Evolutionary conservation across 2,888 invertebrate species (phyloP).

Genomic region (Xestia ashworthii): DNA sequence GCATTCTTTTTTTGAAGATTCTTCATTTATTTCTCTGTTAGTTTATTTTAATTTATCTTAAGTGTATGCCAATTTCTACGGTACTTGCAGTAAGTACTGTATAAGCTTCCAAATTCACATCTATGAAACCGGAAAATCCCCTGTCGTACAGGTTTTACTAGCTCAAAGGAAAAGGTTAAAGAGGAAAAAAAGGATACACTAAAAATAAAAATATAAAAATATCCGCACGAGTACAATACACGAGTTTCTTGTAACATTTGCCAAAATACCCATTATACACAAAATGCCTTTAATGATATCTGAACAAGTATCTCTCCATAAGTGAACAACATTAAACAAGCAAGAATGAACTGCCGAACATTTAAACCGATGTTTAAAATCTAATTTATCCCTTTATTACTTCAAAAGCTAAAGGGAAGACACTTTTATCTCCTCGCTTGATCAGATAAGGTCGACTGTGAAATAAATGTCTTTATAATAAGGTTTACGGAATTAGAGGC

Average conservation of each 20-base stretch:
- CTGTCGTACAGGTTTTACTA: too few relatives aligned
- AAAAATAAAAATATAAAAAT: neutral
- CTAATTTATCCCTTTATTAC: conserved; percentile 58
- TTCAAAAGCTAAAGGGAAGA: conserved; percentile 43
- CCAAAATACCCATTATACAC: neutral
- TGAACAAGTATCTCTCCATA: conserved; percentile 15
- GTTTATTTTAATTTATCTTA: too few relatives aligned
- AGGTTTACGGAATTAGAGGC: conserved; percentile 20
- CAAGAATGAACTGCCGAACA: conserved; percentile 25
- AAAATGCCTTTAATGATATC: conserved; percentile 24
- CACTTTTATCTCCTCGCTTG: conserved; percentile 50
- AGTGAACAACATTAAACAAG: conserved; percentile 29
- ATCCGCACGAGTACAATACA: neutral
- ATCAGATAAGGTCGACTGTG: conserved; percentile 51
- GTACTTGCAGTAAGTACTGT: too few relatives aligned
- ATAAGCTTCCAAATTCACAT: too few relatives aligned
- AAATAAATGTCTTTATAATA: conserved; percentile 60
- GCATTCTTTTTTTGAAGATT: too few relatives aligned
- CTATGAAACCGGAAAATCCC: too few relatives aligned
- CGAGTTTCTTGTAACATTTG: neutral
- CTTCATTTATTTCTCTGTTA: too few relatives aligned
- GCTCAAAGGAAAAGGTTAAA: too few relatives aligned
- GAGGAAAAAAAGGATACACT: too few relatives aligned
- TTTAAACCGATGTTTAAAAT: conserved; percentile 51
- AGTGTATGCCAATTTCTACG: too few relatives aligned